Evolutionary conservation across 2,113 vertebrate genomes (phyloP), one percentile per base, ranked within the genome.

Genomic region (Pithys albifrons): DNA sequence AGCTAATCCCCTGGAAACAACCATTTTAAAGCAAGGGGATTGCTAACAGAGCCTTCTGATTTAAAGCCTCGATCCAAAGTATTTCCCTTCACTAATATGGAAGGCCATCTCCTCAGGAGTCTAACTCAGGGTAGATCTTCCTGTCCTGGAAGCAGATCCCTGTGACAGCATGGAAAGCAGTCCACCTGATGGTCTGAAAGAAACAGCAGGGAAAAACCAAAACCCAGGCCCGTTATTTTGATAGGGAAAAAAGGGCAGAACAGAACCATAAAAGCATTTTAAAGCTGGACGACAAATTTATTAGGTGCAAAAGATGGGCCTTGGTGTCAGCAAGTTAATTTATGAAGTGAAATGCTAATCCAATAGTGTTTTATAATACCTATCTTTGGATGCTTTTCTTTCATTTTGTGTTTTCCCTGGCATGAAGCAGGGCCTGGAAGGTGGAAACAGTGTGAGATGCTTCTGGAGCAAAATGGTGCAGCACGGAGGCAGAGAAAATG

Each of bases 1-100:
- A 92, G 78, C 71, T 87, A 74, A 92, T 93, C 41, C 91, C 58
- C 58, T 78, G 81, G 70, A 89, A 92, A 82, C 87, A 57, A 23
- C 1, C 7, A 19, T 49, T 59, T 17, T 4, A 48, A 45, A 69
- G 3, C 28, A 7, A 41, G 19, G 37, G 78, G 39, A 19, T 65
- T 91, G 73, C 57, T 75, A 4, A 19, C 45, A 41, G 65, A 14
- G n/a, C 37, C 18, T 85, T 69, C 57, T 76, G 70, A 27, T 89
- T 91, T 69, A 82, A 94, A 89, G 17, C 69, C 67, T 67, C 73
- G 29, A n/a, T 54, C 66, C 70, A 29, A 65, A 88, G 24, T 27
- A 19, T 80, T 94, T 95, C 70, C 67, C 37, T 77, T n/a, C 0
- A 1, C 17, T 91, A 9, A 62, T 46, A 19, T 2, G 18, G 67